These are phyloP conservation scores for Porphyrio hochstetteri DNA, from an alignment of 2,113 vertebrate genomes.

Conservation along the genomic window DNA sequence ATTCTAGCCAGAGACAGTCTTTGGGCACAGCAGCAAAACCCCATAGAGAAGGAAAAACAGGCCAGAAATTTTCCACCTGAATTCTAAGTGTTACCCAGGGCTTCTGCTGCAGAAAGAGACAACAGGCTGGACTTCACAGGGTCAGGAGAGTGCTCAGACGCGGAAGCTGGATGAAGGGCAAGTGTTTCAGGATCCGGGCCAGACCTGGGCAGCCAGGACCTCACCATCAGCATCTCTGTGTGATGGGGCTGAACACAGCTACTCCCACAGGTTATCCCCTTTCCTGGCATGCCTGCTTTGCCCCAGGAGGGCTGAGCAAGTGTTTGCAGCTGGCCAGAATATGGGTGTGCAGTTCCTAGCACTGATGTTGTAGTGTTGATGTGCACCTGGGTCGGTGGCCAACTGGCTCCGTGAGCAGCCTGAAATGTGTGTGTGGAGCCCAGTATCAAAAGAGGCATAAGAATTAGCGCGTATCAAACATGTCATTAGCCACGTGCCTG, in stretches of 20 bases:
- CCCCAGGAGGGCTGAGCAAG: background rate
- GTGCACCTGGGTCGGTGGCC: conserved; percentile 40
- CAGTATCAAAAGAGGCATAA: conserved; percentile 26
- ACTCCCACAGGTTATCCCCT: conserved; percentile 10
- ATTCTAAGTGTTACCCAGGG: background rate
- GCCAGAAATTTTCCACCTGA: conserved; percentile 38
- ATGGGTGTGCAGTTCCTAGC: background rate
- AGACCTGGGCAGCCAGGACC: background rate
- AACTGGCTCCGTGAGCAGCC: conserved; percentile 2
- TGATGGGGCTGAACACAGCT: background rate
- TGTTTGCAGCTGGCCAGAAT: conserved; percentile 55
- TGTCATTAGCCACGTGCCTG: conserved; percentile 67
- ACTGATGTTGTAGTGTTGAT: conserved; percentile 17
- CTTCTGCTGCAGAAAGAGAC: background rate
- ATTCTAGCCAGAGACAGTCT: background rate
- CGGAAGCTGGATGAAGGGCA: background rate
- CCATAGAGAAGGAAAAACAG: background rate
- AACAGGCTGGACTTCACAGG: background rate
- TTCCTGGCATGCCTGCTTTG: background rate
- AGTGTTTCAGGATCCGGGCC: background rate
- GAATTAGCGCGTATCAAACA: conserved; percentile 59
- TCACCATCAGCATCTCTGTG: background rate
- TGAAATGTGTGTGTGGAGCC: conserved; percentile 25
- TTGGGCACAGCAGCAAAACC: conserved; percentile 5
- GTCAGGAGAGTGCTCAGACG: background rate